phyloP scores from a whole-genome alignment of 2,888 invertebrate genomes.

The Lepidocyrtinus sp. region DNA sequence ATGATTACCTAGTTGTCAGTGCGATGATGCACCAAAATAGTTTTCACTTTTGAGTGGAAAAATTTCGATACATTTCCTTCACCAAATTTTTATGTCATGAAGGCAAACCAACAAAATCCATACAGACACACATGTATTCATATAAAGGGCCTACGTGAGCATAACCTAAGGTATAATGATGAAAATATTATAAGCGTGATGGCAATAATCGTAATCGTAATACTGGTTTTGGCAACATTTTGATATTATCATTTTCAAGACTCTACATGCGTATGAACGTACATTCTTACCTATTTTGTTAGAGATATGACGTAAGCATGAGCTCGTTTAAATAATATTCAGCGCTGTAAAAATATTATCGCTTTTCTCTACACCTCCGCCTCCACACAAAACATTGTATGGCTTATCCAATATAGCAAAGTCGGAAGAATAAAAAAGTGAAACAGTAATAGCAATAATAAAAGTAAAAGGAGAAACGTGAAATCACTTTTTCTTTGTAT shows the following conservation, averaged over 20 bases:
- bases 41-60: too few species aligned
- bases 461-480: conserved; percentile 24
- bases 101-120: too few species aligned
- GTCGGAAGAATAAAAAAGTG: neutral
- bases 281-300: neutral
- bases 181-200: conserved; percentile 58
- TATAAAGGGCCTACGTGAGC: neutral
- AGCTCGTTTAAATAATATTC: conserved; percentile 10
- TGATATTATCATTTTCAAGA: conserved; percentile 55
- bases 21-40: too few species aligned
- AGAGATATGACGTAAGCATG: neutral
- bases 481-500: conserved; percentile 44
- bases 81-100: too few species aligned
- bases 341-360: neutral
- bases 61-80: too few species aligned
- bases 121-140: too few species aligned
- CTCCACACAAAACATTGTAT: neutral
- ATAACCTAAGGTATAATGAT: conserved; percentile 8
- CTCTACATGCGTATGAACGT: conserved; percentile 24
- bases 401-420: neutral
- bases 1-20: too few species aligned
- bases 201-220: conserved; percentile 60
- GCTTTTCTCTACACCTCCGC: neutral
- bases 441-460: neutral
- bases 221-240: conserved; percentile 60